phyloP scores from a whole-genome alignment of 1,140 invertebrate genomes.

The Heliconius hewitsoni region DNA sequence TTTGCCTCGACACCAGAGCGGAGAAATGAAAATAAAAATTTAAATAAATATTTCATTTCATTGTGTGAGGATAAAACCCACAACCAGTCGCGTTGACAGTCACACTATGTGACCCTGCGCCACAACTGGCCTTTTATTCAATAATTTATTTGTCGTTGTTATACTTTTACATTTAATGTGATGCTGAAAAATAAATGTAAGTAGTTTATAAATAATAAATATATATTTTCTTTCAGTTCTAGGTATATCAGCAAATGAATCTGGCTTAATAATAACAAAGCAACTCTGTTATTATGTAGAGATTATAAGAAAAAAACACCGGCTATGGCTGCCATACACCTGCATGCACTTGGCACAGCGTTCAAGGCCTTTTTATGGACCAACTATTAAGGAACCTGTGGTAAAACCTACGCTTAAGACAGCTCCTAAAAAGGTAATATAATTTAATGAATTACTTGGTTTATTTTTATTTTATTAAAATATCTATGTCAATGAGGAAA shows the following conservation, averaged over 20 bases:
- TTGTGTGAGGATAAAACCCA: too few relatives aligned
- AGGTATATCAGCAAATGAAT: conserved; percentile 58
- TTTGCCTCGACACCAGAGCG: too few relatives aligned
- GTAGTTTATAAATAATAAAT: neutral
- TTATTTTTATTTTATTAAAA: too few relatives aligned
- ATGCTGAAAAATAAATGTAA: too few relatives aligned
- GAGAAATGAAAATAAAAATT: too few relatives aligned
- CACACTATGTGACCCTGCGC: too few relatives aligned
- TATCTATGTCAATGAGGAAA: too few relatives aligned
- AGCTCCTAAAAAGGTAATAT: conserved; percentile 56
- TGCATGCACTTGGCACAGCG: conserved; percentile 61
- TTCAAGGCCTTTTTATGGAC: conserved; percentile 70
- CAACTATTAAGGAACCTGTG: conserved; percentile 40
- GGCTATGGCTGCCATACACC: conserved; percentile 73
- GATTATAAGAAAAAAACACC: conserved; percentile 51
- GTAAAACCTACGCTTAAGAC: conserved; percentile 37
- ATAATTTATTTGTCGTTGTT: too few relatives aligned
- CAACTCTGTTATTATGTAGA: conserved; percentile 72
- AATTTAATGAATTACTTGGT: neutral
- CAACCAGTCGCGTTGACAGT: too few relatives aligned
- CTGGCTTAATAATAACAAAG: conserved; percentile 53
- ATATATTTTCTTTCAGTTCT: conserved; percentile 50
- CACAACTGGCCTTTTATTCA: too few relatives aligned
- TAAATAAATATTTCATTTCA: too few relatives aligned
- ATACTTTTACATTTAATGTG: too few relatives aligned